phyloP scores from a whole-genome alignment of 53 echinoderm and acorn worm species.

The Astropecten irregularis region DNA sequence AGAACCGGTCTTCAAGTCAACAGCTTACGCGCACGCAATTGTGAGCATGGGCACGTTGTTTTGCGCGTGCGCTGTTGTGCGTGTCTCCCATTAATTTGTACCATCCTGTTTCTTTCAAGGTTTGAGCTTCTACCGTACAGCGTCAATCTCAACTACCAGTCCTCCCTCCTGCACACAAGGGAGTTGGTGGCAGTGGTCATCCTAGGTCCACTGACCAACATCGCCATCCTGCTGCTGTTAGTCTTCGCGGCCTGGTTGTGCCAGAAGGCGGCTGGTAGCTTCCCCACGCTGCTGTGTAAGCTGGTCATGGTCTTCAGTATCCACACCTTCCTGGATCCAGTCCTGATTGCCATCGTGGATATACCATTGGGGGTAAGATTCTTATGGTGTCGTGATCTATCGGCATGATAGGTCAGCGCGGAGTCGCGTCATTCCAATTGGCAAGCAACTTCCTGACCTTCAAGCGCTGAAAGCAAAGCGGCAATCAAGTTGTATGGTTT shows the following conservation, averaged over 20 bases:
- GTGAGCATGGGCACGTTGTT: too few relatives aligned
- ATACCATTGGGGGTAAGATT: slow-evolving; percentile 87
- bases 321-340: slow-evolving; percentile 84
- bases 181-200: slow-evolving; percentile 95
- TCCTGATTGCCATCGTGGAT: slow-evolving; percentile 90
- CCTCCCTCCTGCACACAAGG: slow-evolving; percentile 87
- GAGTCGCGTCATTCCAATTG: too few relatives aligned
- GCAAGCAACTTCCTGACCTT: too few relatives aligned
- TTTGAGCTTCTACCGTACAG: slow-evolving; percentile 93
- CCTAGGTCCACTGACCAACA: slow-evolving; percentile 92
- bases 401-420: too few relatives aligned
- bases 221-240: slow-evolving; percentile 66
- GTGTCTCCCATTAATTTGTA: too few relatives aligned
- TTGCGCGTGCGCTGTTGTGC: too few relatives aligned
- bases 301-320: slow-evolving; percentile 90
- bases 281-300: slow-evolving; percentile 94
- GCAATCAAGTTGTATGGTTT: too few relatives aligned
- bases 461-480: too few relatives aligned
- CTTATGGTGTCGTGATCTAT: background rate
- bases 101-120: too few relatives aligned
- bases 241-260: slow-evolving; percentile 80
- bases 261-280: slow-evolving; percentile 85
- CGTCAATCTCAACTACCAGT: slow-evolving; percentile 95
- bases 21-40: too few relatives aligned
- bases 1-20: too few relatives aligned